These are phyloP conservation scores for Athene cunicularia DNA, from an alignment of 2,113 vertebrate species.

Conservation along the genomic window DNA sequence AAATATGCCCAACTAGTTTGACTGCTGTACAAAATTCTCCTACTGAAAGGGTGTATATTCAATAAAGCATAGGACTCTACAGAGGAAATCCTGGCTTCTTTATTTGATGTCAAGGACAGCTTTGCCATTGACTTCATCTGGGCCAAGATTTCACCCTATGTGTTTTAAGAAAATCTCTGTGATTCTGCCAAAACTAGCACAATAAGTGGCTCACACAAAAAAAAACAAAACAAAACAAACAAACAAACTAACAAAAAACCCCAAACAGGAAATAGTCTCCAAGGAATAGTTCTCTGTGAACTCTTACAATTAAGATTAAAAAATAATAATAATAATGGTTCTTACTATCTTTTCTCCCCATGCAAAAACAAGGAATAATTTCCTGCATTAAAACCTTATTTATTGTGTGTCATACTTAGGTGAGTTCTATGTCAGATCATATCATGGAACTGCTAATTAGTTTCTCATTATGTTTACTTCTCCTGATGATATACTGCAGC, in stretches of 20 bases:
- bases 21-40: not conserved
- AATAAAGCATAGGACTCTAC: not conserved
- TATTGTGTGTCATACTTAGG: not conserved
- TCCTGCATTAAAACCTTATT: not conserved
- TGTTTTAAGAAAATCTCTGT: not conserved
- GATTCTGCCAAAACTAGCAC: not conserved
- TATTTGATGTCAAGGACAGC: not conserved
- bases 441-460: not conserved
- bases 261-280: not conserved
- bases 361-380: not conserved
- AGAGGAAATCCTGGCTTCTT: not conserved
- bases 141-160: not conserved
- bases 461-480: constrained; percentile 23
- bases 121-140: not conserved
- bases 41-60: not conserved
- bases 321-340: not conserved
- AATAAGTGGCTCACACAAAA: not conserved
- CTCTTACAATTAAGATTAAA: not conserved
- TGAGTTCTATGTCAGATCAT: not conserved
- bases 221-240: not conserved
- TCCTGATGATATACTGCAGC: not conserved
- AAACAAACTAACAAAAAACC: not conserved
- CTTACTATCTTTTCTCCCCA: not conserved
- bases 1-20: not conserved
- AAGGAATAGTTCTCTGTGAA: not conserved